Base-by-base conservation (phyloP, 2,888 invertebrate species). In the Alloscopus bannaensis region DNA sequence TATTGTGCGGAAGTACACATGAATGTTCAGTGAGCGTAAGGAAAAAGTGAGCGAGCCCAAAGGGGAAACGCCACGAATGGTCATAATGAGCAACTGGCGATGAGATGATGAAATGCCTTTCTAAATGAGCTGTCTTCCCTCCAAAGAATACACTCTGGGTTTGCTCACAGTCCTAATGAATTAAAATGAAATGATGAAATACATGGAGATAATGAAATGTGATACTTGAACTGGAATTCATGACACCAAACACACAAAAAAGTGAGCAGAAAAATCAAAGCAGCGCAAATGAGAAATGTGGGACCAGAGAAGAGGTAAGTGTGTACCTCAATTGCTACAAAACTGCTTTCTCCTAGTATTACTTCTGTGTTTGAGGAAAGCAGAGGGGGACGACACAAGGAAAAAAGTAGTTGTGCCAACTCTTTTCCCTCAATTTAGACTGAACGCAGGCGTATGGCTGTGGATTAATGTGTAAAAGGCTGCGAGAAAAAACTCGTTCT, bases 361-460 rank as follows among this genome's bases (percentile, higher is more conserved):
- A n/a, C n/a, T n/a, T n/a, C n/a, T n/a, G n/a, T n/a, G n/a, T n/a
- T 18, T 40, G 24, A 36, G 40, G 55, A 52, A 55, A 68, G 45
- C 20, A n/a, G 18, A 64, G 45, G 45, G 4, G 40, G 6, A 20
- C 18, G 8, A 36, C 8, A 31, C 2, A 60, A 22, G 16, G 11
- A 8, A 65, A 29, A 65, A 29, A 18, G n/a, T 28, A 20, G 11
- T 47, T 47, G 1, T 45, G 28, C 22, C 18, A 31, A 52, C 36
- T 36, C 40, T 55, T 28, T 57, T 22, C 31, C 42, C 26, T 26
- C 11, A 26, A n/a, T 55, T 40, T 26, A 45, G 45, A 57, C 4
- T 1, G 28, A 69, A 69, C 69, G 69, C 69, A 69, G 57, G 69
- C 69, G 69, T 69, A 42, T 40, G 57, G 40, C 4, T n/a, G n/a